Evolutionary conservation across 2,888 invertebrate genomes (phyloP).

Genomic region (Helicoverpa assulta): DNA sequence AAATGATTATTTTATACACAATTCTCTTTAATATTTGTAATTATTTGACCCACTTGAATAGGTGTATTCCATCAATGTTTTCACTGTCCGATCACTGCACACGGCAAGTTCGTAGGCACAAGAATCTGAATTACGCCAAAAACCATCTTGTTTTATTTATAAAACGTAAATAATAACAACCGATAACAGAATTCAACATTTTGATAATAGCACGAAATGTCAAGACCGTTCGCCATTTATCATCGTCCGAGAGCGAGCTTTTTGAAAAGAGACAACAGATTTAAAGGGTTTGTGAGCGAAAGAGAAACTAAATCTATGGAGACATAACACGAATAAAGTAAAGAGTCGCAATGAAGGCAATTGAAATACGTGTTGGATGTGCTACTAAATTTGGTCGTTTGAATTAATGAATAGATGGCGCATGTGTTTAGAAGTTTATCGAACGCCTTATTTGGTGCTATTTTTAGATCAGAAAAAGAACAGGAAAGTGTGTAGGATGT

Average conservation of each 20-base stretch:
- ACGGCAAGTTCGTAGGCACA: constrained; percentile 39
- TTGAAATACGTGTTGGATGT: constrained; percentile 33
- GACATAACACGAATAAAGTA: constrained; percentile 68
- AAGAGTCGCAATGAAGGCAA: constrained; percentile 53
- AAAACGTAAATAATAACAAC: constrained; percentile 68
- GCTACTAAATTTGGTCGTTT: constrained; percentile 63
- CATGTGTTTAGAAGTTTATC: constrained; percentile 86
- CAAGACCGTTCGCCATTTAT: constrained; percentile 84
- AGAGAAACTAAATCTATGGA: constrained; percentile 63
- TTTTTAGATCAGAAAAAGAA: constrained; percentile 75
- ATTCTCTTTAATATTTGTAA: constrained; percentile 55
- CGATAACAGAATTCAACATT: constrained; percentile 72
- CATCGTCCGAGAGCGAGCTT: constrained; percentile 70
- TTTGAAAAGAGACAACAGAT: constrained; percentile 69
- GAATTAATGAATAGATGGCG: constrained; percentile 76
- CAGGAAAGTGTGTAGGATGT: constrained; percentile 19
- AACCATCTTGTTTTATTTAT: constrained; percentile 78
- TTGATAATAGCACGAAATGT: constrained; percentile 79
- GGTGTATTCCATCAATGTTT: constrained; percentile 55
- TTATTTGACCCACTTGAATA: constrained; percentile 59
- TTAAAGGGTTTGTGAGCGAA: constrained; percentile 43
- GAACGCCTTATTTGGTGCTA: constrained; percentile 82
- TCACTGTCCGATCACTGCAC: constrained; percentile 56
- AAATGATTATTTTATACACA: constrained; percentile 39
- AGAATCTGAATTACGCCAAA: constrained; percentile 43